phyloP scores from a whole-genome alignment of 2,113 vertebrate genomes.

The Scalopus aquaticus region DNA sequence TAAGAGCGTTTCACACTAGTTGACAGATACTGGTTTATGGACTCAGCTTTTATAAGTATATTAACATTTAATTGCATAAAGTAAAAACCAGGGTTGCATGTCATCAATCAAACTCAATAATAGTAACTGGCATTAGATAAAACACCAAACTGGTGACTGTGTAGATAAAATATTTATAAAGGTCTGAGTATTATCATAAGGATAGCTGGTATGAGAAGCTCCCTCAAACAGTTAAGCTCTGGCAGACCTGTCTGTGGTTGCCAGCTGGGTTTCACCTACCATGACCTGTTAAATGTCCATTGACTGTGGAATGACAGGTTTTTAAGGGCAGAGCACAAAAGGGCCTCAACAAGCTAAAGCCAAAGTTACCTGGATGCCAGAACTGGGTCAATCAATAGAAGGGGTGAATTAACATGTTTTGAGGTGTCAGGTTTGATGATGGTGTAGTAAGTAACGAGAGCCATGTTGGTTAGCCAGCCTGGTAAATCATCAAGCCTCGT shows the following conservation, averaged over 20 bases:
- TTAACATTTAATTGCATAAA: conserved; percentile 62
- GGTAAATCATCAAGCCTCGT: not conserved
- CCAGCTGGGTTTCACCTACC: not conserved
- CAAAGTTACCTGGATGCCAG: conserved; percentile 56
- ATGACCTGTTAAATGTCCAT: conserved; percentile 6
- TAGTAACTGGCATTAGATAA: not conserved
- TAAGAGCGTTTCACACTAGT: not conserved
- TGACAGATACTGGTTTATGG: conserved; percentile 11
- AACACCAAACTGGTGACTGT: conserved; percentile 30
- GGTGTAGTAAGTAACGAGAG: not conserved
- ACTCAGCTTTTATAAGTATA: conserved; percentile 57
- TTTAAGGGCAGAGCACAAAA: conserved; percentile 2
- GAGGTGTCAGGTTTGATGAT: not conserved
- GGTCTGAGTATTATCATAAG: not conserved
- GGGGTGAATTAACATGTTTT: not conserved
- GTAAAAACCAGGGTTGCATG: not conserved
- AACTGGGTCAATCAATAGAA: not conserved
- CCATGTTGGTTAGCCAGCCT: too few species aligned
- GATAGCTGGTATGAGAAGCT: not conserved
- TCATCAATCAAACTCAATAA: conserved; percentile 37
- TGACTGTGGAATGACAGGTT: conserved; percentile 32
- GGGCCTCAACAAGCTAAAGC: conserved; percentile 25
- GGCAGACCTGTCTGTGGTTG: conserved; percentile 29
- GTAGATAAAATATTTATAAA: conserved; percentile 71
- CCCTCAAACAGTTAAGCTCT: not conserved